Evolutionary conservation across 2,797 vertebrate genomes (phyloP).

Genomic region (Helicolenus hilgendorfi): DNA sequence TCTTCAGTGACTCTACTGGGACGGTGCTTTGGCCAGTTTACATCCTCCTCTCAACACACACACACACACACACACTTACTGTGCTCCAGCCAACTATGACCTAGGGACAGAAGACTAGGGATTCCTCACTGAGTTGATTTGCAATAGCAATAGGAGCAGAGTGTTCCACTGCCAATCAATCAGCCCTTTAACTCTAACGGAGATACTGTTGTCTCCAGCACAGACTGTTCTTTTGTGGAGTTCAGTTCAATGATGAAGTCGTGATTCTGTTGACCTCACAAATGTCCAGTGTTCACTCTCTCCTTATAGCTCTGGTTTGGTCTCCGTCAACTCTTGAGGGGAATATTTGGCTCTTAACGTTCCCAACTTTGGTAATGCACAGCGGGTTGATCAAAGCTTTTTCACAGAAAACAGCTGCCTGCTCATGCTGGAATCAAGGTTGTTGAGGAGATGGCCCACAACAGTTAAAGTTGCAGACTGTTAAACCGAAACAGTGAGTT

Average conservation of each 20-base stretch:
- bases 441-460: no score
- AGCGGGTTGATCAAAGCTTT: no score
- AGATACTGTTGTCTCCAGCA: slow-evolving; percentile 42
- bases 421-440: no score
- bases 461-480: no score
- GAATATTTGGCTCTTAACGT: no score
- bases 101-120: slow-evolving; percentile 21
- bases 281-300: background rate
- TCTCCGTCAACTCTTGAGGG: background rate
- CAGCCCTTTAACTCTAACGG: slow-evolving; percentile 42
- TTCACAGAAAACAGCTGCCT: no score
- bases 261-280: background rate
- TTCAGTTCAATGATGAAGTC: background rate
- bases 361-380: no score
- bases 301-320: background rate
- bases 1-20: slow-evolving; percentile 36
- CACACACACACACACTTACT: background rate
- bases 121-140: slow-evolving; percentile 44
- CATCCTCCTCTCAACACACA: background rate
- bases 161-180: slow-evolving; percentile 3
- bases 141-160: slow-evolving; percentile 24
- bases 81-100: background rate
- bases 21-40: slow-evolving; percentile 30
- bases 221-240: slow-evolving; percentile 22
- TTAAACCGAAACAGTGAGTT: no score